Base-by-base conservation (phyloP, 2,797 vertebrate species). In the Stomatorhinus walkeri region DNA sequence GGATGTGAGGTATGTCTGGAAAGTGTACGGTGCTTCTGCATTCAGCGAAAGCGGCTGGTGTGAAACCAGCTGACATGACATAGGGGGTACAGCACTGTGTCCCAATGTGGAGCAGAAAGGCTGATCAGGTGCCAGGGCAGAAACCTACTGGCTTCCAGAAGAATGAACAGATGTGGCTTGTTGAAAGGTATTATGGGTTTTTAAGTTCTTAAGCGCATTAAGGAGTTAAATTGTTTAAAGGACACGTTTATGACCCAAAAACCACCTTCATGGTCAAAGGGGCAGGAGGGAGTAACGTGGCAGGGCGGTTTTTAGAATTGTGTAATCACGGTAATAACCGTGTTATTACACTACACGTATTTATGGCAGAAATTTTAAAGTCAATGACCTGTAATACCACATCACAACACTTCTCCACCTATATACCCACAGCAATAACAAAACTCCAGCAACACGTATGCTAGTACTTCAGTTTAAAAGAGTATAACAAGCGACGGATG, bases 161-260 rank as follows among this genome's bases (percentile, higher is more conserved):
- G 40, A 51, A 88, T 46, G 14, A 16, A 88, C 40, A 72, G 32
- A 76, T 88, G 43, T 88, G 61, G 24, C 22, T 72, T 64, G 10
- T 72, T 76, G 61, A 88, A 52, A 76, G 46, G 36, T 36, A 61
- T 87, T 64, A 64, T 64, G 56, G 36, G 19, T 87, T 68, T 87
- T 87, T 87, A 72, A 72, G 43, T 68, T 64, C 40, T 87, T 51
- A 76, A 76, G 61, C 22, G 46, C 46, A 76, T 76, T 88, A 76
- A 43, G 2, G 10, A 72, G 40, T 68, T 43, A 49, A 72, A 22
- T 76, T 76, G 46, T 88, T 49, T 52, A 32, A 88, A 88, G 43
- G 87, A 88, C 61, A 76, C 8, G 7, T 16, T 51, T 28, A 68
- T 68, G 40, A 87, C 59, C 56, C n/a, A 19, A 48, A 87, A 64